A percentile compares a stretch with the other conserved stretches of the same genome.
These are phyloP conservation scores for Vidua macroura DNA, from an alignment of 2,113 vertebrate species.

Conservation along the genomic window DNA sequence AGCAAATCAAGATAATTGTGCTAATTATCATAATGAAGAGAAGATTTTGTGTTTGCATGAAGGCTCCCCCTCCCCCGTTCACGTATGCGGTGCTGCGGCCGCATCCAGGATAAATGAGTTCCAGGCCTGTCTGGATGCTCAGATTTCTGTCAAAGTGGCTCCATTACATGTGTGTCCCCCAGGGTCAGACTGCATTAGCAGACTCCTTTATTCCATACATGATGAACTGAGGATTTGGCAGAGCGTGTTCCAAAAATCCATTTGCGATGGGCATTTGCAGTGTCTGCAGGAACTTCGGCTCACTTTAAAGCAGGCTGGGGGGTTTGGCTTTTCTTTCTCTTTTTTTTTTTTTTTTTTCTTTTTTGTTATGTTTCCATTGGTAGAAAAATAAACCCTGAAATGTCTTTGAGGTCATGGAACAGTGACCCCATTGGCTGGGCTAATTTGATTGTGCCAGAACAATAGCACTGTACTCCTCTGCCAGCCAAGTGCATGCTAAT, in stretches of 20 bases:
- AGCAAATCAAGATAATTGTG: conserved; percentile 40
- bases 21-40: conserved; percentile 44
- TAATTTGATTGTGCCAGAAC: conserved; percentile 97
- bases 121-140: conserved; percentile 60
- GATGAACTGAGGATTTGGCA: conserved; percentile 59
- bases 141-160: conserved; percentile 74
- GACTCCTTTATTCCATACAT: conserved; percentile 61
- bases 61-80: conserved; percentile 18
- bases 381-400: conserved; percentile 70
- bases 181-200: conserved; percentile 74
- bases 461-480: conserved; percentile 85
- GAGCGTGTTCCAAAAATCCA: conserved; percentile 50
- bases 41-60: conserved; percentile 23
- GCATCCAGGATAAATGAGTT: conserved; percentile 60
- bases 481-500: conserved; percentile 95
- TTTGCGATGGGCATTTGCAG: not conserved
- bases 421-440: conserved; percentile 89
- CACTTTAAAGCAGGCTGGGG: not conserved
- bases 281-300: not conserved
- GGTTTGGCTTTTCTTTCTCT: rapidly evolving
- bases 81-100: not conserved
- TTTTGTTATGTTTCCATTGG: not conserved
- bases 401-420: conserved; percentile 85
- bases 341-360: not conserved
- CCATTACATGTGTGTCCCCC: conserved; percentile 70